A percentile compares a stretch with the other conserved stretches of the same genome.
phyloP scores from a whole-genome alignment of 2,797 vertebrate genomes.

The Linurgus olivaceus region DNA sequence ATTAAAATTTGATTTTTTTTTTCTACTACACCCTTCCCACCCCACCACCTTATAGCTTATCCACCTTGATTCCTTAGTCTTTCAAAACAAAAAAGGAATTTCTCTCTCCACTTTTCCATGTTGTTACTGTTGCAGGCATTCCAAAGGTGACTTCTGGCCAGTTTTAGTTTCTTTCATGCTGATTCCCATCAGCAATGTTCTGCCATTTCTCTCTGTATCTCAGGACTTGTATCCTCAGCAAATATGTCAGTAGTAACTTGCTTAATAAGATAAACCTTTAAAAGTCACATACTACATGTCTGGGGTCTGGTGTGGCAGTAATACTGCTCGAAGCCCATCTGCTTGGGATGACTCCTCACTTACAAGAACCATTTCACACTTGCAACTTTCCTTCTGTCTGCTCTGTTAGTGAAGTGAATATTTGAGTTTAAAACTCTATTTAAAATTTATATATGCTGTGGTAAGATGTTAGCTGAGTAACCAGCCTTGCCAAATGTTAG shows the following conservation, averaged over 20 bases:
- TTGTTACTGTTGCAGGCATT: not conserved
- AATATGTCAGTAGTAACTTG: not conserved
- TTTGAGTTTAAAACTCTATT: not conserved
- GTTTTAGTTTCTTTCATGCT: not conserved
- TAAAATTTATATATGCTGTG: not conserved
- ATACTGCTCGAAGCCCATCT: not conserved
- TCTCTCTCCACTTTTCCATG: not conserved
- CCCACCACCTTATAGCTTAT: not conserved
- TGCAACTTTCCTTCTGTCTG: not conserved
- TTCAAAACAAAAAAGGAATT: not conserved
- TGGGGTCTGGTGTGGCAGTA: not conserved
- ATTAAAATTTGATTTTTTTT: not conserved
- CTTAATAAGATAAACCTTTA: not conserved
- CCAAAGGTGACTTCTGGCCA: not conserved
- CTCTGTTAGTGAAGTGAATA: not conserved
- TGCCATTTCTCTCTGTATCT: not conserved
- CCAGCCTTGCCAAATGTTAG: not conserved
- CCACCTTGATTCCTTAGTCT: not conserved
- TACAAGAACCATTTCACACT: not conserved
- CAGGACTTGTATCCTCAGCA: not conserved
- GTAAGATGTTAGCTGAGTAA: not conserved
- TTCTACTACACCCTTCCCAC: not conserved
- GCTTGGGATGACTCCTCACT: not conserved
- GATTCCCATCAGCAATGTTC: fast-evolving
- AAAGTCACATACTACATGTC: not conserved